Evolutionary conservation across 2,888 invertebrate genomes (phyloP).

Genomic region (Harpalus rubripes): DNA sequence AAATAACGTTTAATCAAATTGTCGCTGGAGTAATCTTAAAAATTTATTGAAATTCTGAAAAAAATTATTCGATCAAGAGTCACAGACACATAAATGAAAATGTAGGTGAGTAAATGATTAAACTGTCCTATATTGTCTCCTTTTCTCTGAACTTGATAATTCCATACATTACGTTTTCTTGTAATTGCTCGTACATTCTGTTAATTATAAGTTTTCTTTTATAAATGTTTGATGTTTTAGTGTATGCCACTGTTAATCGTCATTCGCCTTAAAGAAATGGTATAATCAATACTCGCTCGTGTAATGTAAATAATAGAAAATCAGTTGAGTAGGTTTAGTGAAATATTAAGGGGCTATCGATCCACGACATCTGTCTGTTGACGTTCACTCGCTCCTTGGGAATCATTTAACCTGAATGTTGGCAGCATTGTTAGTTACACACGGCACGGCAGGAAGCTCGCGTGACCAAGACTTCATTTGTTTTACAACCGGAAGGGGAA

Average conservation of each 20-base stretch:
- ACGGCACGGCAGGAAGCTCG: slow-evolving; percentile 43
- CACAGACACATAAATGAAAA: too few species aligned
- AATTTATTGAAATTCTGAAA: too few species aligned
- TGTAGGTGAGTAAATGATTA: too few species aligned
- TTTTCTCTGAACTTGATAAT: too few species aligned
- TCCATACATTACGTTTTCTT: too few species aligned
- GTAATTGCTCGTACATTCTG: not conserved
- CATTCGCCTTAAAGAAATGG: not conserved
- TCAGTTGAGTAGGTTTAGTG: slow-evolving; percentile 52
- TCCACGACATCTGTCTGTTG: slow-evolving; percentile 52
- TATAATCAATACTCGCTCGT: slow-evolving; percentile 43
- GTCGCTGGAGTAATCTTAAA: too few species aligned
- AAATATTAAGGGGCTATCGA: slow-evolving; percentile 52
- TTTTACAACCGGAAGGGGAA: slow-evolving; percentile 10
- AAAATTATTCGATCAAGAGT: too few species aligned
- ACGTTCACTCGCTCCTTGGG: slow-evolving; percentile 39
- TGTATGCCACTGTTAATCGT: not conserved
- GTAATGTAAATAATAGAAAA: slow-evolving; percentile 56
- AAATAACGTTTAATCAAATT: too few species aligned
- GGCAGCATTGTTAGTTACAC: slow-evolving; percentile 55
- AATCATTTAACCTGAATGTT: slow-evolving; percentile 61
- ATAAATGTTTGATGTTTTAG: not conserved
- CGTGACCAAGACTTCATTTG: slow-evolving; percentile 38
- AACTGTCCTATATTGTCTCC: too few species aligned
- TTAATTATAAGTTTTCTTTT: not conserved